These are phyloP conservation scores for Eidolon dupreanum DNA, from an alignment of 2,797 vertebrate species.

Conservation along the genomic window DNA sequence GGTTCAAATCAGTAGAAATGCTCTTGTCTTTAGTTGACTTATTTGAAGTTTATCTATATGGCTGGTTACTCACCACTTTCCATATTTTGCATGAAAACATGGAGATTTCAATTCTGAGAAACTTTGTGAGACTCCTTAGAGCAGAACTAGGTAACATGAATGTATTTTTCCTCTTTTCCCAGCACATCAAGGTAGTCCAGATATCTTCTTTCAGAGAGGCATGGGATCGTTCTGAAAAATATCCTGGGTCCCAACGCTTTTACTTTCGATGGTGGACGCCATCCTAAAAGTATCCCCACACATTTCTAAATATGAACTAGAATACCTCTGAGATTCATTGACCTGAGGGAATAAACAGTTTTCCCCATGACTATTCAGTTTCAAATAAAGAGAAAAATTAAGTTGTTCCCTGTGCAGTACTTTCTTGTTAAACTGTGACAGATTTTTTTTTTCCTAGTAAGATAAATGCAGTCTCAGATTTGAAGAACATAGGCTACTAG, in stretches of 20 bases:
- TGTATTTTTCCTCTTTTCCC: background rate
- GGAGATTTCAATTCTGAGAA: background rate
- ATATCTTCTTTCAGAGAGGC: background rate
- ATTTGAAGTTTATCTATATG: background rate
- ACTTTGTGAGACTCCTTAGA: background rate
- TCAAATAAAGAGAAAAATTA: slow-evolving; percentile 57
- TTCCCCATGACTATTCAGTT: slow-evolving; percentile 4
- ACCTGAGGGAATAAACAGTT: background rate
- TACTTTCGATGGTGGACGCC: background rate
- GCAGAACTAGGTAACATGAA: background rate
- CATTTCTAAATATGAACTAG: background rate
- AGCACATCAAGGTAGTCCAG: fast-evolving
- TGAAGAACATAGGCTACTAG: slow-evolving; percentile 3
- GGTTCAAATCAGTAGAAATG: background rate
- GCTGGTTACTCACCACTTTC: background rate
- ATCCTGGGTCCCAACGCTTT: background rate
- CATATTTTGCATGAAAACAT: background rate
- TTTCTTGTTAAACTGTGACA: slow-evolving; percentile 38
- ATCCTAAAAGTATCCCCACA: background rate
- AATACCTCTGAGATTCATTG: background rate
- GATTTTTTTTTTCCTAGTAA: background rate
- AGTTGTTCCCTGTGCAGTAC: background rate
- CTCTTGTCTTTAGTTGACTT: background rate
- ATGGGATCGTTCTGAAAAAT: background rate
- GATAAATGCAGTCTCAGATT: slow-evolving; percentile 11